Conservation (phyloP, 2,797 vertebrate genomes). For the Ispidina lecontei region DNA sequence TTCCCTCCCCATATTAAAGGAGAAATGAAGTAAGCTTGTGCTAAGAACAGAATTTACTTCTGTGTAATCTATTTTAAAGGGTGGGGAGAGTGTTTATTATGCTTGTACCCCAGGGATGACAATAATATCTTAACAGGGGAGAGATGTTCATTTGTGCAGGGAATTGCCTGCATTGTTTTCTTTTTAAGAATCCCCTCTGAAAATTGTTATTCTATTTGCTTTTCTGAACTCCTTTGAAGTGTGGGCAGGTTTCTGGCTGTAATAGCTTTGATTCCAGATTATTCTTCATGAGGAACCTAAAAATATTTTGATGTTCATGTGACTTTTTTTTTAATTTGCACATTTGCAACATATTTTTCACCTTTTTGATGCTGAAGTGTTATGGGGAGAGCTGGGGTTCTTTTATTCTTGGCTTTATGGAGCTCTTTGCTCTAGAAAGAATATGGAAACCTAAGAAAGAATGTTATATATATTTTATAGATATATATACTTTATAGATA, state of each 20-base stretch:
- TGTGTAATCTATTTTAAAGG: neutral
- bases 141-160: neutral
- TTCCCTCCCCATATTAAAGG: neutral
- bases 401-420: neutral
- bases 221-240: neutral
- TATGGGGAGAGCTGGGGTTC: neutral
- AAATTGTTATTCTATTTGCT: neutral
- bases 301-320: neutral
- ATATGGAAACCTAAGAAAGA: neutral
- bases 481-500: too few relatives aligned
- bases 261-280: neutral
- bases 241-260: neutral
- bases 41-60: neutral
- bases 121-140: neutral
- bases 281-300: neutral
- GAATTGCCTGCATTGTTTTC: neutral
- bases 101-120: neutral
- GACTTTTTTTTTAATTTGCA: neutral
- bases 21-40: neutral
- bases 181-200: neutral
- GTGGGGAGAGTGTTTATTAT: neutral
- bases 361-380: neutral
- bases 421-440: neutral
- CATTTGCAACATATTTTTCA: neutral
- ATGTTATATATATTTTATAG: neutral